Base-by-base conservation (phyloP, 2,113 vertebrate genomes). In the Pelusios castaneus region DNA sequence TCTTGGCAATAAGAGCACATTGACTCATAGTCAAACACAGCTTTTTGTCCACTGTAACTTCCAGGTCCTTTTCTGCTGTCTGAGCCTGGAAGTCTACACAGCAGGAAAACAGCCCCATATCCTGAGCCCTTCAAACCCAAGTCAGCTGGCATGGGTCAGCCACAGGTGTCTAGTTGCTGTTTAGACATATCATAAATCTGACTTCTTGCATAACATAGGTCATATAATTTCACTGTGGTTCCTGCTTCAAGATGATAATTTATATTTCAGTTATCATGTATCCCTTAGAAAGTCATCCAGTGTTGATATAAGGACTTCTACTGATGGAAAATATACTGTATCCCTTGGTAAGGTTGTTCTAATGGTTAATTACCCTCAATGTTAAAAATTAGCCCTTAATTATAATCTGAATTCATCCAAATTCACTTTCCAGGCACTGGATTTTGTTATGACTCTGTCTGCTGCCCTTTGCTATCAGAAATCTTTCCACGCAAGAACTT, bases 131-230 rank as follows among this genome's bases (percentile, higher is more conserved):
- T 3, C 51, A 52, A 51, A 52, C 16, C 16, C 14, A 14, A 52
- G 51, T 52, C 14, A 14, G 51, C 51, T 52, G 14, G 51, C 51
- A 52, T 52, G 51, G 14, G 51, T 5, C 51, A 52, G 14, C 5
- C 13, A 52, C 14, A 52, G 51, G 51, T 52, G 51, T 52, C 51
- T 52, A 52, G 51, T 3, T 52, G 51, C 51, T 52, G 51, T 52
- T 13, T 49, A 49, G 49, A 49, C 10, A 81, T 92, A 82, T 89
- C 96, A 88, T 96, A 91, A 4, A 73, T 67, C 89, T 63, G 87
- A 94, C 87, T 95, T 94, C 73, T 47, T 91, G 82, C 11, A 60
- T 87, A 84, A 82, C 95, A 91, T 34, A 78, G 60, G 91, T 93
- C 25, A 31, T 88, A 21, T 86, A 80, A 89, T 82, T 95, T 95